These are phyloP conservation scores for Cepaea nemoralis DNA, from an alignment of 1,140 invertebrate species.

Conservation along the genomic window DNA sequence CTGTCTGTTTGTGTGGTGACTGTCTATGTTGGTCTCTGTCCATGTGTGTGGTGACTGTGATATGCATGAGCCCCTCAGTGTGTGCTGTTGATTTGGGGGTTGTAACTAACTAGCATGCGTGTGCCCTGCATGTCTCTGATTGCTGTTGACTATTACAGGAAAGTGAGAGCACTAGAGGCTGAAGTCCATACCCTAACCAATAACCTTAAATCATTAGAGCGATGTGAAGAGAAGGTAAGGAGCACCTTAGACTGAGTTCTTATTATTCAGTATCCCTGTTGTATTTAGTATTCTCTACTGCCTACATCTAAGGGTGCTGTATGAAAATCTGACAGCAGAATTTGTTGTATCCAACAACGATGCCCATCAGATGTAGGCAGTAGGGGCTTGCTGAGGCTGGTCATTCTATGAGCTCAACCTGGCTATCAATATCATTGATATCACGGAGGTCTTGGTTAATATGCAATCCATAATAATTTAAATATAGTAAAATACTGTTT, in stretches of 20 bases:
- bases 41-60: no score
- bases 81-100: no score
- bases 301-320: not conserved
- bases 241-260: not conserved
- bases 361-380: not conserved
- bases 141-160: slow-evolving; percentile 65
- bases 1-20: no score
- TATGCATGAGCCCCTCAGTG: no score
- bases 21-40: no score
- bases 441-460: no score
- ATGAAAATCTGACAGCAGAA: not conserved
- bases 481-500: no score
- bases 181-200: slow-evolving; percentile 68
- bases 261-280: not conserved
- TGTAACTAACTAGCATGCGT: slow-evolving; percentile 3
- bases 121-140: slow-evolving; percentile 32
- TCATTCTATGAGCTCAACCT: not conserved
- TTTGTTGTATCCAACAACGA: not conserved
- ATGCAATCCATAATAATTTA: no score
- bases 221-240: slow-evolving; percentile 78
- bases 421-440: no score
- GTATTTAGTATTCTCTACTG: not conserved
- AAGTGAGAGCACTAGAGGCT: slow-evolving; percentile 68
- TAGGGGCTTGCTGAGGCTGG: not conserved
- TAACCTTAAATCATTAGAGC: slow-evolving; percentile 68